Base-by-base conservation (phyloP, 2,113 vertebrate genomes). In the Cinclus cinclus region DNA sequence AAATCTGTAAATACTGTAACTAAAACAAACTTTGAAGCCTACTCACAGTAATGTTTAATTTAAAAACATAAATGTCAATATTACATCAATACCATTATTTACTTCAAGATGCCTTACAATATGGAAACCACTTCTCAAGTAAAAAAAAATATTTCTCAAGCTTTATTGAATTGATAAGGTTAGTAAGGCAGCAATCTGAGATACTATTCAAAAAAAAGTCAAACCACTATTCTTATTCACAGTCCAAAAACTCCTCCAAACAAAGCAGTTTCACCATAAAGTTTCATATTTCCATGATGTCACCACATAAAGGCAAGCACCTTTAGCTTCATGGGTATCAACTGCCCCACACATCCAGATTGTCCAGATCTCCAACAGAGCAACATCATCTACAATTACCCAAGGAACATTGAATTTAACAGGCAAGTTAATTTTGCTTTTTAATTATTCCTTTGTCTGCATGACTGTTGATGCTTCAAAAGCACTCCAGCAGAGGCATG, bases 11-110 rank as follows among this genome's bases (percentile, higher is more conserved):
- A 76, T 50, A 73, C 9, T 64, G 41, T 52, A 84, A 81, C n/a
- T 85, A 79, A 87, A 93, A 63, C 33, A 92, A 82, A 33, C 47
- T 92, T 60, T 49, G 62, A 93, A 82, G 41, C 22, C 41, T 68
- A 41, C n/a, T 82, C 41, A 91, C 15, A 76, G 31, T 13, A 83
- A 75, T 44, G 15, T 52, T 79, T 93, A 44, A 50, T 87, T 91
- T n/a, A 90, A 94, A 93, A 94, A 39, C 44, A 89, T 71, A 91
- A 82, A 78, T 2, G 10, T 60, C 87, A 94, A 64, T 67, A 78
- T 70, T 63, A 70, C 42, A 67, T 71, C 83, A 53, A 89, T 73
- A 85, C 7, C 25, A 60, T 44, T 53, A 88, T 81, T 86, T 94
- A 83, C 13, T 92, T 89, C 77, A 91, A 15, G 27, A 12, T 37